Evolutionary conservation across 2,113 vertebrate species (phyloP).

Genomic region (Carassius carassius): DNA sequence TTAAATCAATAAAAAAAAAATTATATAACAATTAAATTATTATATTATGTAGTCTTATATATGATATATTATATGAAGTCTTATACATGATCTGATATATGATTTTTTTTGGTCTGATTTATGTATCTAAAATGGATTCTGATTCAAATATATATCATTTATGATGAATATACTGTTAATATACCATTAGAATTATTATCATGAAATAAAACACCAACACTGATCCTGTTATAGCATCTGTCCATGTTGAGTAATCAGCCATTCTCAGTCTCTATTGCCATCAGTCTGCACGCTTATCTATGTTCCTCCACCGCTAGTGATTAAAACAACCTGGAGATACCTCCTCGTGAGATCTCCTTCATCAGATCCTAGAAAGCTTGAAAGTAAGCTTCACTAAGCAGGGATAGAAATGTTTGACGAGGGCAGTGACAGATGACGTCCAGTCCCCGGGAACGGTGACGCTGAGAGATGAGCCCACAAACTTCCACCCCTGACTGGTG

Average conservation of each 20-base stretch:
- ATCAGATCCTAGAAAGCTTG: constrained; percentile 68
- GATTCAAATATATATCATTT: background rate
- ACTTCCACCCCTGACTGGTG: constrained; percentile 67
- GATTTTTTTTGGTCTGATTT: too few species aligned
- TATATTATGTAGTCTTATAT: too few species aligned
- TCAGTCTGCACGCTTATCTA: constrained; percentile 12
- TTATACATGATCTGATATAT: too few species aligned
- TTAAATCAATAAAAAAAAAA: too few species aligned
- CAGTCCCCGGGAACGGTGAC: constrained; percentile 53
- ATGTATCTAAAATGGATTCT: background rate
- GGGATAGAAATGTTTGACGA: constrained; percentile 66
- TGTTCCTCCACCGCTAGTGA: constrained; percentile 52
- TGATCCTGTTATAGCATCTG: background rate
- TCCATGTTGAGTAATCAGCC: background rate
- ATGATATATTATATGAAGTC: too few species aligned
- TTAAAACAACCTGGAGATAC: constrained; percentile 66
- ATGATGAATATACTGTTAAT: too few species aligned
- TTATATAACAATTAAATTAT: too few species aligned
- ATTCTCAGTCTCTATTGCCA: background rate
- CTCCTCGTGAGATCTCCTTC: constrained; percentile 39
- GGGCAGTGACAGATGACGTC: constrained; percentile 71
- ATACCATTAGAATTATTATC: background rate
- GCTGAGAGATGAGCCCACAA: constrained; percentile 53
- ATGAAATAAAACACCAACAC: background rate
- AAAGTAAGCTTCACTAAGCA: constrained; percentile 53